Conservation (phyloP, 2,888 invertebrate genomes). For the Electrophaes corylata region DNA sequence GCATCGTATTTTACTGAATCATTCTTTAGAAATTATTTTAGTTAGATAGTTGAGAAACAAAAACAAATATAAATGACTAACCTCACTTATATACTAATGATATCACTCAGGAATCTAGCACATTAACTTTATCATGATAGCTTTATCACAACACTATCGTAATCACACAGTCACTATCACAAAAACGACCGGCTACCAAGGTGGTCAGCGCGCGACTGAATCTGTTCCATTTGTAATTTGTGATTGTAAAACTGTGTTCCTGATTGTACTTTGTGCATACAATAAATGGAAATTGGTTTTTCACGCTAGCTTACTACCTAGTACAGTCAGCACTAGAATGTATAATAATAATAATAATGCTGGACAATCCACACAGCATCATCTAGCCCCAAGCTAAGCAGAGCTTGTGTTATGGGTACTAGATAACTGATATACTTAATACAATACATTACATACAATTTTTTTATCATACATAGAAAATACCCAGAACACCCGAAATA, state of each 20-base stretch:
- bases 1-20: too few species aligned
- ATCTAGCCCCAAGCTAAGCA: too few species aligned
- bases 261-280: background rate
- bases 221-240: background rate
- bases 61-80: background rate
- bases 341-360: too few species aligned
- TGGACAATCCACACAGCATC: too few species aligned
- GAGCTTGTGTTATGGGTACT: too few species aligned
- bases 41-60: too few species aligned
- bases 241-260: background rate
- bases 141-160: constrained; percentile 17
- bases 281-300: constrained; percentile 29
- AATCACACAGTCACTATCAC: constrained; percentile 4
- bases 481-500: too few species aligned
- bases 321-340: too few species aligned
- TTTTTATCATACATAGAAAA: too few species aligned
- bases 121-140: constrained; percentile 12
- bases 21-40: too few species aligned
- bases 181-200: constrained; percentile 32
- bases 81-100: constrained; percentile 13
- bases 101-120: constrained; percentile 15
- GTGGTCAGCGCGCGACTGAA: constrained; percentile 44
- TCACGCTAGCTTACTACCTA: constrained; percentile 20
- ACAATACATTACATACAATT: too few species aligned
- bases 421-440: too few species aligned